Percentiles rank a stretch among this genome's conserved stretches.
phyloP scores from a whole-genome alignment of 92 coral and sea anemone species.

The Nematostella vectensis region DNA sequence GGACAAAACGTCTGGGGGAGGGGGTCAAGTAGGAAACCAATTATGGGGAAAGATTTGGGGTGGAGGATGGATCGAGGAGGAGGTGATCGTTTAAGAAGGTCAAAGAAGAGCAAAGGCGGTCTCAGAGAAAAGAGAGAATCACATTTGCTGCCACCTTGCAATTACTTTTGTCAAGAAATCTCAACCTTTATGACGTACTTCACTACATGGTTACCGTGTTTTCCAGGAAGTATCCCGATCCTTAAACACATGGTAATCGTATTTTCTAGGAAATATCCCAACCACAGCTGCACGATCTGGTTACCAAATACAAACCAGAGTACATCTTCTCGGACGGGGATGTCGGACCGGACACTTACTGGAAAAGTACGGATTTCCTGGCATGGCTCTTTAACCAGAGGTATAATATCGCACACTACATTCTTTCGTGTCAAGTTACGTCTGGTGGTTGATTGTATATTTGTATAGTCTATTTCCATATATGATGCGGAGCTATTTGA shows the following conservation, averaged over 20 bases:
- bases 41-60: neutral
- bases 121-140: no score
- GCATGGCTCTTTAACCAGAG: conserved; percentile 77
- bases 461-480: no score
- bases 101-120: no score
- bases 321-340: conserved; percentile 77
- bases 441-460: no score
- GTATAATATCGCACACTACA: conserved; percentile 14
- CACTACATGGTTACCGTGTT: no score
- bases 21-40: neutral
- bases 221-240: neutral
- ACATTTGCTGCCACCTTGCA: no score
- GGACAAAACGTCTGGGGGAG: neutral
- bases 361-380: conserved; percentile 49
- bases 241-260: neutral
- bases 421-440: no score
- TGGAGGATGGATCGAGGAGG: neutral
- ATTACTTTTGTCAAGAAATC: no score
- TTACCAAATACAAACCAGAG: conserved; percentile 54
- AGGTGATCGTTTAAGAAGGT: neutral
- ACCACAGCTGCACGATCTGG: conserved; percentile 57
- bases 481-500: no score
- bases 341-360: conserved; percentile 54
- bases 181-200: no score
- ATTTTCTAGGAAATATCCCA: conserved; percentile 4